A percentile compares a stretch with the other conserved stretches of the same genome.
Conservation (phyloP, 1,140 invertebrate species). For the Drosophila yakuba region DNA sequence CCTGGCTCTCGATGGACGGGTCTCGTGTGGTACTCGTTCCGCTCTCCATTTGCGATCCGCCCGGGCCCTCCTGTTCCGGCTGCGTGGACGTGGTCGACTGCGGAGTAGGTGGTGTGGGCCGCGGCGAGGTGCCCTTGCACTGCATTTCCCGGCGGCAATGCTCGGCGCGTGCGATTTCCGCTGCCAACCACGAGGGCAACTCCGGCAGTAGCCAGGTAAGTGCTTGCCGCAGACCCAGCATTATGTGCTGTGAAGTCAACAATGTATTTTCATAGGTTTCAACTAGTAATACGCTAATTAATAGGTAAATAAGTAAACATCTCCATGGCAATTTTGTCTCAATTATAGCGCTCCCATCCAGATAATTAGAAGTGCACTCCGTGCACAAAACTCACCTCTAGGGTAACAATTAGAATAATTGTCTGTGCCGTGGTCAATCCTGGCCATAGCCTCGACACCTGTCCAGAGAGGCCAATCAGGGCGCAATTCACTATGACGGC, state of each 20-base stretch:
- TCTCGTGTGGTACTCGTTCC: constrained; percentile 65
- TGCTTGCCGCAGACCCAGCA: constrained; percentile 91
- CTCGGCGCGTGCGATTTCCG: constrained; percentile 94
- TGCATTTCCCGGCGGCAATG: constrained; percentile 91
- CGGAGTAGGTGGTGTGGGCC: constrained; percentile 83
- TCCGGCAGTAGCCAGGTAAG: constrained; percentile 94
- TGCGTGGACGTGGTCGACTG: constrained; percentile 82
- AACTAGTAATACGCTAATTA: too few relatives aligned
- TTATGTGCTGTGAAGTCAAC: constrained; percentile 89
- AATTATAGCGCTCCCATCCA: neutral
- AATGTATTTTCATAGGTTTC: too few relatives aligned
- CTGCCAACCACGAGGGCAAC: constrained; percentile 95
- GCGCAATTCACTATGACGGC: constrained; percentile 98
- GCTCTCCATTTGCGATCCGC: constrained; percentile 40
- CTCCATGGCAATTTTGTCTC: too few relatives aligned
- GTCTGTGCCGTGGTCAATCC: constrained; percentile 93
- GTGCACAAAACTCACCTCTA: constrained; percentile 87
- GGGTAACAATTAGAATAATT: constrained; percentile 93
- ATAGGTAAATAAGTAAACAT: too few relatives aligned
- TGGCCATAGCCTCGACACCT: constrained; percentile 94
- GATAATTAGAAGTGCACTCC: too few relatives aligned
- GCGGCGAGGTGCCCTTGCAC: constrained; percentile 84
- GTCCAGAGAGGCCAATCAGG: constrained; percentile 95
- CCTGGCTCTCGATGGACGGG: constrained; percentile 78
- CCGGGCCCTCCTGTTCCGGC: constrained; percentile 65